Base-by-base conservation (phyloP, 2,888 invertebrate species). In the Venustoraphidia nigricollis region DNA sequence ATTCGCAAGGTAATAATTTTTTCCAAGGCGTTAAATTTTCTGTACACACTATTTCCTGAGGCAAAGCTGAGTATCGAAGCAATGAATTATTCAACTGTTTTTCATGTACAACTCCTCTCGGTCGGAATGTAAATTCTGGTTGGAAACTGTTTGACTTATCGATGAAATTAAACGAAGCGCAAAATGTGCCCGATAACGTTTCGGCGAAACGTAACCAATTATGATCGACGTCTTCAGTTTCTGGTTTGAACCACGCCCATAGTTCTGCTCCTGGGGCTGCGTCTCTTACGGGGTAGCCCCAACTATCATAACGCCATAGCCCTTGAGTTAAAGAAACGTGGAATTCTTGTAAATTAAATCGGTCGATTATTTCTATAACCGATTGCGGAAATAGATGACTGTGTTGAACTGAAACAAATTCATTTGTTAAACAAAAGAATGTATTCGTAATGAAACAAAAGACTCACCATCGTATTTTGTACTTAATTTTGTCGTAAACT, bases 11-110 rank as follows among this genome's bases (percentile, higher is more conserved):
- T 42, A 99, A 66, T 5, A 99, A 70, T 64, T 97, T 98, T 60
- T 94, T 93, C 87, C 96, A 97, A 0, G 98, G 97, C 10, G 98
- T 97, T 57, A 98, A 70, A 70, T 98, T 98, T 70, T 99, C 98
- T 0, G 97, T 98, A 62, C 98, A 98, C 4, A 96, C 93, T 57
- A 92, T 89, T 73, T 99, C 98, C 54, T 91, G 75, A 0, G 97
- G 94, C 51, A 98, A 66, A n/a, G 89, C 82, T 1, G 95, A 84
- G 69, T 95, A 96, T 57, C 88, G 69, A 41, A 83, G 64, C 57
- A 66, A 73, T 60, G 73, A 71, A 55, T 73, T 67, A 58, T 73
- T 64, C 60, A 77, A 66, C 51, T 69, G 65, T 3, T 59, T 48
- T 48, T 64, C 59, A 36, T 63, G 60, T 8, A 65, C 55, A 40